Evolutionary conservation across 2,888 invertebrate species (phyloP).

Genomic region (Philaethria dido): DNA sequence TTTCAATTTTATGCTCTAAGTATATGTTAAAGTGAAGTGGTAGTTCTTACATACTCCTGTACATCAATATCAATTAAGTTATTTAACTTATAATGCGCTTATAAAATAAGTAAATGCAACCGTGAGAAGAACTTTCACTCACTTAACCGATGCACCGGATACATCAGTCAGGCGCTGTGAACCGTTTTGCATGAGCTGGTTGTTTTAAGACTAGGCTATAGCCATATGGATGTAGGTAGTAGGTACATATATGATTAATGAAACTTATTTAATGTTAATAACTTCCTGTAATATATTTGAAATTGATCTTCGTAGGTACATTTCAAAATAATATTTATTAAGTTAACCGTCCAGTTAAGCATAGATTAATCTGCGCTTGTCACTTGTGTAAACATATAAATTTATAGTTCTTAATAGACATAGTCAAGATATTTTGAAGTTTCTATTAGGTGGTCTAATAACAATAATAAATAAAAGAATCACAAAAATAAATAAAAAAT

Average conservation of each 20-base stretch:
- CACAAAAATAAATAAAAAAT: too few relatives aligned
- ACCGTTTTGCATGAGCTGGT: conserved; percentile 37
- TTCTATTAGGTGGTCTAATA: too few relatives aligned
- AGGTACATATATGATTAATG: conserved; percentile 43
- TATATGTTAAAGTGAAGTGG: background rate
- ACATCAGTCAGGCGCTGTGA: conserved; percentile 47
- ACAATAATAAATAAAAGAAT: too few relatives aligned
- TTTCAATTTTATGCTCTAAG: conserved; percentile 1
- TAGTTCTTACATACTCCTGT: background rate
- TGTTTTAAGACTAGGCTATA: conserved; percentile 38
- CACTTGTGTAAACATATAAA: too few relatives aligned
- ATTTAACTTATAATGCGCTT: conserved; percentile 18
- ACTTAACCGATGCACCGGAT: conserved; percentile 46
- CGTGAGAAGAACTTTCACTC: conserved; percentile 54
- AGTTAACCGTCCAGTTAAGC: background rate
- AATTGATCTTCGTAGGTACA: conserved; percentile 26
- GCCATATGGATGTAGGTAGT: background rate
- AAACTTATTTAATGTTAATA: conserved; percentile 42
- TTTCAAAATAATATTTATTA: conserved; percentile 16
- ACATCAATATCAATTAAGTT: background rate
- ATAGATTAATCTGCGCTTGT: conserved; percentile 14
- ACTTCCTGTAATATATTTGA: conserved; percentile 39
- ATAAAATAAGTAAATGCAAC: conserved; percentile 38
- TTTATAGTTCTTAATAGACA: too few relatives aligned
- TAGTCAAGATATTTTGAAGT: too few relatives aligned